Percentiles rank a stretch among this genome's conserved stretches.
Conservation (phyloP, 2,888 invertebrate species). For the Lamproptera curius region DNA sequence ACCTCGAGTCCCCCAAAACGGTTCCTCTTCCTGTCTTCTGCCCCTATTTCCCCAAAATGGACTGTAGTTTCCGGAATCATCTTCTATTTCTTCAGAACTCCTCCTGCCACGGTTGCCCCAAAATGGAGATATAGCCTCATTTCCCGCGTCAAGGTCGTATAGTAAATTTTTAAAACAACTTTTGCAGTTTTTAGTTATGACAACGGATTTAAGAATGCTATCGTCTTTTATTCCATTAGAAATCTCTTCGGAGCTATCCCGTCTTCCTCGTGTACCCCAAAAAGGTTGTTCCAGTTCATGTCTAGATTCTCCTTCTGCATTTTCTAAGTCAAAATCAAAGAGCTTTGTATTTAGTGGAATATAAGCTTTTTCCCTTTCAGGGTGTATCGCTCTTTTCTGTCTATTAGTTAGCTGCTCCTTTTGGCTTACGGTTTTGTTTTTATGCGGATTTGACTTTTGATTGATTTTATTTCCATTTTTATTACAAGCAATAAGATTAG, state of each 20-base stretch:
- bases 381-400: slow-evolving; percentile 46
- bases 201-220: too few relatives aligned
- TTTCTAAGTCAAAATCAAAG: slow-evolving; percentile 28
- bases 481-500: slow-evolving; percentile 44
- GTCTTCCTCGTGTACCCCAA: slow-evolving; percentile 60
- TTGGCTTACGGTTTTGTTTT: too few relatives aligned
- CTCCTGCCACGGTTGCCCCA: slow-evolving; percentile 51
- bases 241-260: slow-evolving; percentile 45
- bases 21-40: slow-evolving; percentile 32
- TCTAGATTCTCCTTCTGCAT: slow-evolving; percentile 33
- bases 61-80: slow-evolving; percentile 28
- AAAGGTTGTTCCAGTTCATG: slow-evolving; percentile 49
- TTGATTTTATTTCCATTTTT: slow-evolving; percentile 42
- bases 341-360: slow-evolving; percentile 39
- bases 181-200: slow-evolving; percentile 29
- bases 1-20: slow-evolving; percentile 55
- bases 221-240: slow-evolving; percentile 9
- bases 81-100: slow-evolving; percentile 34
- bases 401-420: slow-evolving; percentile 42
- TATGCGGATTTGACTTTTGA: slow-evolving; percentile 38
- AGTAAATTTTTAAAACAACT: slow-evolving; percentile 33
- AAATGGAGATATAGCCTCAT: slow-evolving; percentile 44
- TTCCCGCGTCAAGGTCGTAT: slow-evolving; percentile 27
- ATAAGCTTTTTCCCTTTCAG: slow-evolving; percentile 43
- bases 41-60: slow-evolving; percentile 29